These are phyloP conservation scores for Brachyhypopomus gauderio DNA, from an alignment of 2,113 vertebrate genomes.

Conservation along the genomic window DNA sequence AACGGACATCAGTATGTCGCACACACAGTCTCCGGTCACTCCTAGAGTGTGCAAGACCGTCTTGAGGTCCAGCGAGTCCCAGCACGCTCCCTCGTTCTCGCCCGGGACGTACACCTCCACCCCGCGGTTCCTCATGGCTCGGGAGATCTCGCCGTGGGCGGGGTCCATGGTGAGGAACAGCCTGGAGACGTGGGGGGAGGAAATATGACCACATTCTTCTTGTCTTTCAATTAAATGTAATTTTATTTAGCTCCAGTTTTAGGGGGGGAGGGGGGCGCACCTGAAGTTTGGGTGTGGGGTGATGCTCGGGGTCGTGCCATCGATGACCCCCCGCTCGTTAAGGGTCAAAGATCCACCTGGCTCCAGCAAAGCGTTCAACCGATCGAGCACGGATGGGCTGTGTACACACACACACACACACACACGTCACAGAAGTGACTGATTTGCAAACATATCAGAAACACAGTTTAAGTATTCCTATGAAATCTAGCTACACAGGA, in stretches of 20 bases:
- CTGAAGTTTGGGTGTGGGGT: conserved; percentile 94
- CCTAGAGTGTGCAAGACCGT: conserved; percentile 85
- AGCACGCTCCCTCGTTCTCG: conserved; percentile 74
- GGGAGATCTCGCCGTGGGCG: conserved; percentile 92
- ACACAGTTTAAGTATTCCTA: no score
- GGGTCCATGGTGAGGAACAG: conserved; percentile 97
- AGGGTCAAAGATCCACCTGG: conserved; percentile 91
- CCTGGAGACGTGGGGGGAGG: conserved; percentile 65
- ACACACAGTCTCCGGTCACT: conserved; percentile 84
- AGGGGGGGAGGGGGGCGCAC: conserved; percentile 63
- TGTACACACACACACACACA: conserved; percentile 8
- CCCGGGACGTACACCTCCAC: conserved; percentile 91
- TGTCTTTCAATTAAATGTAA: no score
- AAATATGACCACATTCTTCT: not conserved
- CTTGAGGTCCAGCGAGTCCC: conserved; percentile 86
- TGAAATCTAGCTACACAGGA: no score
- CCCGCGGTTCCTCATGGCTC: conserved; percentile 97
- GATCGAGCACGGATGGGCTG: conserved; percentile 95
- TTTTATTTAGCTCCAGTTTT: not conserved
- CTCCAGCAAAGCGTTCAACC: conserved; percentile 93
- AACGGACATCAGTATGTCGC: conserved; percentile 82
- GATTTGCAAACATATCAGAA: no score
- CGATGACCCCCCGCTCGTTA: conserved; percentile 91
- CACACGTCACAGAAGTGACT: no score
- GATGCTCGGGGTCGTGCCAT: conserved; percentile 85